Conservation (phyloP, 2,888 invertebrate genomes). For the Loripinus fragilis region DNA sequence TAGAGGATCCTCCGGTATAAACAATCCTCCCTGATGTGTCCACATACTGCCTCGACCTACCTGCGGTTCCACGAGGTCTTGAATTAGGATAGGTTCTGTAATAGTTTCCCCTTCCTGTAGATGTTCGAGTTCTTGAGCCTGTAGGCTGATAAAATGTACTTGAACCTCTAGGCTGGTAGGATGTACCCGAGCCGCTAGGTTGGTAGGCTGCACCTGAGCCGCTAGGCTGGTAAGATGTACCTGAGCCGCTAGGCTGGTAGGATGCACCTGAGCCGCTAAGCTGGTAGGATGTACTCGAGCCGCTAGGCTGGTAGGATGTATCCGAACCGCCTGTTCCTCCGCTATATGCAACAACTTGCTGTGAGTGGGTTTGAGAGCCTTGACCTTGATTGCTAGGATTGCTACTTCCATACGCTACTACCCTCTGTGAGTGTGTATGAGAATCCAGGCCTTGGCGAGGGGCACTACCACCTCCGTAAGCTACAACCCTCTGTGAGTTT, state of each 20-base stretch:
- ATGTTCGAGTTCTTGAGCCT: too few species aligned
- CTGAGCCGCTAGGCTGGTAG: neutral
- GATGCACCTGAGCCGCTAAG: neutral
- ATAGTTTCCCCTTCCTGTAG: neutral
- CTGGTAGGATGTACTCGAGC: neutral
- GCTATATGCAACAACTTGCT: too few species aligned
- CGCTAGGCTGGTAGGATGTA: neutral
- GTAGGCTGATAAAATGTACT: neutral
- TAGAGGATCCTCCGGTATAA: neutral
- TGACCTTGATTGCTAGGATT: neutral
- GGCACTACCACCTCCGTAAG: neutral
- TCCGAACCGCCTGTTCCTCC: neutral
- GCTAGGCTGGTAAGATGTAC: neutral
- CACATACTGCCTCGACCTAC: neutral
- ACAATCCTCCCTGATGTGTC: neutral
- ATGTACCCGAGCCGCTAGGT: neutral
- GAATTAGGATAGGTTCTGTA: neutral
- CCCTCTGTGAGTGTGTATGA: too few species aligned
- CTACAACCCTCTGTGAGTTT: neutral
- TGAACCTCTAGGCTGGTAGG: neutral
- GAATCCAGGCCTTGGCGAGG: neutral
- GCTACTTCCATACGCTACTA: neutral
- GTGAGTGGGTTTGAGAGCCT: too few species aligned
- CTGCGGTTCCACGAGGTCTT: neutral
- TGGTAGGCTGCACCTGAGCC: neutral